Evolutionary conservation across 2,113 vertebrate species (phyloP), one percentile per base, ranked within the genome.

Genomic region (Oreocharis arfaki): DNA sequence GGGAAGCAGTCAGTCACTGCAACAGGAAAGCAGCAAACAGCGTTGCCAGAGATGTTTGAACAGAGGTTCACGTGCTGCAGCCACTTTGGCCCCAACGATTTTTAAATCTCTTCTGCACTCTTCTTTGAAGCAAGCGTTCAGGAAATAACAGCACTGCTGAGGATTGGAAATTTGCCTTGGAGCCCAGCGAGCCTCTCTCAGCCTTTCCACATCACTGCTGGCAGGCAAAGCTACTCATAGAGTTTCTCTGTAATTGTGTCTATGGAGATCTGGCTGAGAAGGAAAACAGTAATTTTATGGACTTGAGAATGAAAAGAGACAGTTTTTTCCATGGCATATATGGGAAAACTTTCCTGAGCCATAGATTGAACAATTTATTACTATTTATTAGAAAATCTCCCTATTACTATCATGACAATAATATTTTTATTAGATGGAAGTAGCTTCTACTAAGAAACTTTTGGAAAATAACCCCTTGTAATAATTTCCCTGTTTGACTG

Each of bases 121-220:
- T 76, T 47, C 30, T 61, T 53, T 55, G 55, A 74, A 79, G 61
- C 5, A 15, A 57, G 19, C 5, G 6, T 46, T 83, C 15, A 75
- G 85, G 75, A 85, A 94, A 53, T 73, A 71, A 27, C 65, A 84
- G 47, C 26, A 2, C 27, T 57, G 78, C 37, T 75, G 53, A 57
- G 71, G 26, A 23, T 5, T 4, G 8, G n/a, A 86, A 68, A 46
- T 85, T 18, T 33, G 53, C 73, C 39, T 32, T 42, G 18, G 41
- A 15, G 6, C 32, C 32, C 52, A 60, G n/a, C 0, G 0, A n/a
- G 9, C 70, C 2, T 2, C 26, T 26, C 22, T 20, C 37, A 49
- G 24, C 42, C 64, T 89, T 16, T 79, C 50, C 75, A 65, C 49
- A 41, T 70, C 41, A 4, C 46, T 86, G 63, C 71, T 44, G 75